phyloP scores from a whole-genome alignment of 53 echinoderm and acorn worm species.

The Stichopus horrens region DNA sequence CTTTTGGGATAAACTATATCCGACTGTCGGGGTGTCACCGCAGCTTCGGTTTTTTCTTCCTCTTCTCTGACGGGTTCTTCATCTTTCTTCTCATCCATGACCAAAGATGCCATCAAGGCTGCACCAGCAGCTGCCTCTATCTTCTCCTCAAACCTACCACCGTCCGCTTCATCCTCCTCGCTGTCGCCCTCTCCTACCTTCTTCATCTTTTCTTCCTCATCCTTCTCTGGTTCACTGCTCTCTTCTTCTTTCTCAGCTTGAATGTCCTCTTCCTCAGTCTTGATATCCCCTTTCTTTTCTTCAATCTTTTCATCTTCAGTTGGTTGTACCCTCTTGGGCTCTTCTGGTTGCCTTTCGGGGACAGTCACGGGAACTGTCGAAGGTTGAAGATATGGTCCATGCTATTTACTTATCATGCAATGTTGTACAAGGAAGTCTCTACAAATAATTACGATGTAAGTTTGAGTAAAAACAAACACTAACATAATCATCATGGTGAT shows the following conservation, averaged over 20 bases:
- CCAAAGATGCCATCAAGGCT: slow-evolving; percentile 22
- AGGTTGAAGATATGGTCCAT: neutral
- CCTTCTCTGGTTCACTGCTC: slow-evolving; percentile 29
- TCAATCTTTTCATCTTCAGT: neutral
- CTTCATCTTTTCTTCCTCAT: slow-evolving; percentile 5
- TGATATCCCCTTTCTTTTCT: neutral
- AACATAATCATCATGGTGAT: too few species aligned
- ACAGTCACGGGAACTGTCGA: neutral
- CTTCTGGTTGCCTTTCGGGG: neutral
- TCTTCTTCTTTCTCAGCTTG: neutral
- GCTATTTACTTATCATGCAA: too few species aligned
- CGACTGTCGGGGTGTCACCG: neutral
- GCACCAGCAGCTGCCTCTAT: slow-evolving; percentile 16
- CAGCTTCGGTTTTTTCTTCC: neutral
- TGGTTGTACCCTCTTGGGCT: neutral
- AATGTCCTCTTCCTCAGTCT: neutral
- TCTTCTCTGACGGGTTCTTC: neutral
- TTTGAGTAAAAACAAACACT: too few species aligned
- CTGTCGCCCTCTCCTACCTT: neutral
- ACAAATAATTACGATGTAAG: too few species aligned
- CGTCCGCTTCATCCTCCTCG: neutral
- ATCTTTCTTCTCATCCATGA: slow-evolving; percentile 14
- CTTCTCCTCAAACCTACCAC: neutral
- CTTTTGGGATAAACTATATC: neutral
- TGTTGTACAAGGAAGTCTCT: too few species aligned